Evolutionary conservation across 2,113 vertebrate species (phyloP), one percentile per base, ranked within the genome.

Genomic region (Nymphicus hollandicus): DNA sequence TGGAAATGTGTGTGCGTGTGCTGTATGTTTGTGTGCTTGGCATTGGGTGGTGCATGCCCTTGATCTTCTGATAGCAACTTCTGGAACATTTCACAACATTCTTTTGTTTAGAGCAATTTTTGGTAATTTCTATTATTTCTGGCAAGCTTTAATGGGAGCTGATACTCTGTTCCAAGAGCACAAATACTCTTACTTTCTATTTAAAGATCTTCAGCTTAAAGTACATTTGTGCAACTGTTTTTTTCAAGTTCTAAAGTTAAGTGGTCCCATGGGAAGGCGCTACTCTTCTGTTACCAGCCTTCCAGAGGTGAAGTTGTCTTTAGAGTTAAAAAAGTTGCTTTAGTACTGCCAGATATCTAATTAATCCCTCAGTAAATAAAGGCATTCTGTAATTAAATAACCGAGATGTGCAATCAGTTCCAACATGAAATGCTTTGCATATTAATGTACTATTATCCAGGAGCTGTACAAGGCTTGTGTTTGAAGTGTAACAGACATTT

Each of bases 341-440:
- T 89, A 86, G 83, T 27, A 1, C 80, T 93, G 86, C 77, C 94
- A 90, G 71, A 17, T 73, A 66, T 17, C 77, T 95, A 84, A 95
- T 92, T 91, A 97, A 95, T 91, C 81, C 72, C 88, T 88, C 80
- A 68, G 86, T 95, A 96, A 95, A 95, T 92, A 87, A 87, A 93
- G 33, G 77, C 69, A 87, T 89, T 91, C 65, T 64, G 61, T 78
- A 92, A 94, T 95, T 91, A 95, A 91, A 91, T 88, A 95, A 81
- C 69, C 0, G 1, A 70, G 61, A 66, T 73, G 79, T 56, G 91
- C 94, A 95, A 89, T 95, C 93, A 93, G 77, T 60, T 89, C 83
- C 43, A 86, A 87, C 37, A 50, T 18, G 50, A 78, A 78, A 66
- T 39, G 81, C 27, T 83, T 81, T 92, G 89, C 95, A 91, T 95